These are phyloP conservation scores for Lepidotrigona ventralis DNA, from an alignment of 1,140 invertebrate genomes.

Conservation along the genomic window DNA sequence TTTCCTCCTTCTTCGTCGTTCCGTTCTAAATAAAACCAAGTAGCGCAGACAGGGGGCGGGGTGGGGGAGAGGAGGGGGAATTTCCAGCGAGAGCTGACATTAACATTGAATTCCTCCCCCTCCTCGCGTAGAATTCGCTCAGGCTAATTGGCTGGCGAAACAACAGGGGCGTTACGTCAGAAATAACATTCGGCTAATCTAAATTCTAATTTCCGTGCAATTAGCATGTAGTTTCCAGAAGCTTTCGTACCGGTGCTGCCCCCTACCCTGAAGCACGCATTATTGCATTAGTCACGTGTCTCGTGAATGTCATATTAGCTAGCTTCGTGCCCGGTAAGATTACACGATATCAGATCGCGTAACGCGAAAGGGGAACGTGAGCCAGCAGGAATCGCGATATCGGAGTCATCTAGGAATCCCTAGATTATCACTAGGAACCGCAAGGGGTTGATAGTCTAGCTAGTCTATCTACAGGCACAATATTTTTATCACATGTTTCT, in stretches of 20 bases:
- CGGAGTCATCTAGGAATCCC: not conserved
- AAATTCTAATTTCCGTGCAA: conserved; percentile 46
- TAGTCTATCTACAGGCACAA: too few relatives aligned
- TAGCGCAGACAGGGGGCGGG: not conserved
- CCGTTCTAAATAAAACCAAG: not conserved
- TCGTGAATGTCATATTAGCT: conserved; percentile 37
- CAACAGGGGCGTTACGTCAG: conserved; percentile 10
- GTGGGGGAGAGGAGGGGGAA: not conserved
- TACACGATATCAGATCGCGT: conserved; percentile 11
- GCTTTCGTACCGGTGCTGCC: not conserved
- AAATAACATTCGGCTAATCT: conserved; percentile 45
- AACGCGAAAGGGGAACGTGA: not conserved
- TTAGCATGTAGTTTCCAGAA: conserved; percentile 32
- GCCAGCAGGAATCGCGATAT: not conserved
- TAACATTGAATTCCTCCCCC: conserved; percentile 1
- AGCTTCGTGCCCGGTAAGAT: conserved; percentile 2
- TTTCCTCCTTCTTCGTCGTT: too few relatives aligned
- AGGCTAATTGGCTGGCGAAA: conserved; percentile 29
- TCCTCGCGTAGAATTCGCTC: conserved; percentile 16
- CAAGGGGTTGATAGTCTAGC: too few relatives aligned
- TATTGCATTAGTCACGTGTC: conserved; percentile 43
- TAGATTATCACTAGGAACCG: not conserved
- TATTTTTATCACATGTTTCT: too few relatives aligned
- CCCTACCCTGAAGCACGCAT: not conserved
- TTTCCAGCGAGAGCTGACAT: not conserved